Evolutionary conservation across 2,797 vertebrate species (phyloP).

Genomic region (Masticophis lateralis): DNA sequence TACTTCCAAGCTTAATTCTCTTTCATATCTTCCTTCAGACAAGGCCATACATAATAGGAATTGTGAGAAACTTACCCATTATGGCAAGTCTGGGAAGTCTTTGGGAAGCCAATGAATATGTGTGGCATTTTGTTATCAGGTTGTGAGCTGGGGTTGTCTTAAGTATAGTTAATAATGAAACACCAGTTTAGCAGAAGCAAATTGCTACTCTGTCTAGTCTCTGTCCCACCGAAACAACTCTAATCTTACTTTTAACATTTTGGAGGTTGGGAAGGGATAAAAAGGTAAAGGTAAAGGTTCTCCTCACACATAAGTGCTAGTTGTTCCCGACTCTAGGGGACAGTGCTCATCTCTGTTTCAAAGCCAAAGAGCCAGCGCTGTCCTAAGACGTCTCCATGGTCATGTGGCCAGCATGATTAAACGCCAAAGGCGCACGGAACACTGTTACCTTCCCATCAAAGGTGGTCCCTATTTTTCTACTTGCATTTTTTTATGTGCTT

Average conservation of each 20-base stretch:
- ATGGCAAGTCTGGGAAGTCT: not conserved
- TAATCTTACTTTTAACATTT: not conserved
- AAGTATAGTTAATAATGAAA: not conserved
- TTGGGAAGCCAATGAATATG: not conserved
- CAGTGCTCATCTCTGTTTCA: no score
- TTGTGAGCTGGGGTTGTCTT: not conserved
- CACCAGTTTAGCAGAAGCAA: not conserved
- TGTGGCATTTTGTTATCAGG: not conserved
- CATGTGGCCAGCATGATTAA: no score
- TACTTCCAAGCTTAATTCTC: not conserved
- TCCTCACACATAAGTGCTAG: no score
- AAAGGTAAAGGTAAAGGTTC: no score
- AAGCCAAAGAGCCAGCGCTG: no score
- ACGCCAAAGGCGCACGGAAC: no score
- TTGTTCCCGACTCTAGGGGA: no score
- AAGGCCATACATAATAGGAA: not conserved
- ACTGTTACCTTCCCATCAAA: no score
- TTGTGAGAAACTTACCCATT: not conserved
- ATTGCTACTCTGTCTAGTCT: not conserved
- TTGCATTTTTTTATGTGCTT: no score
- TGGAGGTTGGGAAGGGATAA: not conserved
- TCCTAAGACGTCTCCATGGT: no score
- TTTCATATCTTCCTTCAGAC: not conserved
- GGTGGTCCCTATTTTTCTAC: no score
- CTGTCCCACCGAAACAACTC: not conserved